phyloP scores from a whole-genome alignment of 2,888 invertebrate genomes.

The Zeuzera pyrina region DNA sequence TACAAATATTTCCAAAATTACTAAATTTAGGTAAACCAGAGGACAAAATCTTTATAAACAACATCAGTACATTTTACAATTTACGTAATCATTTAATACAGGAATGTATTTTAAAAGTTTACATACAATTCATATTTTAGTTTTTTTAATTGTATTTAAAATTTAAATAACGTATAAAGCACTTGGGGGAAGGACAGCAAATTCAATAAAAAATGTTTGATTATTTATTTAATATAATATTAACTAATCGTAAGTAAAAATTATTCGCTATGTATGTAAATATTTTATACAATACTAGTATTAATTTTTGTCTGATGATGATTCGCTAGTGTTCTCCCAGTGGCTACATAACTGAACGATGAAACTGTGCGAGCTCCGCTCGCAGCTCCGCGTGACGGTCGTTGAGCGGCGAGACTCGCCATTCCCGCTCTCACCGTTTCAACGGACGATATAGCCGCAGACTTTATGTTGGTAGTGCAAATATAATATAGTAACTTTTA shows the following conservation, averaged over 20 bases:
- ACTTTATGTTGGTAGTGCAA: constrained; percentile 56
- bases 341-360: constrained; percentile 54
- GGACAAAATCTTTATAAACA: constrained; percentile 55
- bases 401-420: constrained; percentile 78
- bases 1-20: neutral
- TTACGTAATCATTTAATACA: constrained; percentile 59
- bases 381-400: constrained; percentile 18
- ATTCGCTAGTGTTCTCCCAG: constrained; percentile 63
- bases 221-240: constrained; percentile 67
- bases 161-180: constrained; percentile 74
- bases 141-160: constrained; percentile 69
- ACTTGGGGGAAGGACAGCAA: constrained; percentile 75
- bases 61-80: constrained; percentile 54
- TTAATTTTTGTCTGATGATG: constrained; percentile 66
- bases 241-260: constrained; percentile 74
- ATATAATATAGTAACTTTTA: constrained; percentile 67
- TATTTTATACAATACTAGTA: constrained; percentile 71
- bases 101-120: constrained; percentile 66
- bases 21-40: constrained; percentile 34
- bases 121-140: constrained; percentile 65
- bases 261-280: constrained; percentile 72
- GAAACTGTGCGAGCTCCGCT: constrained; percentile 32
- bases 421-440: constrained; percentile 23
- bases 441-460: constrained; percentile 51
- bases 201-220: constrained; percentile 72